These are phyloP conservation scores for Lemur catta DNA, from an alignment of 2,797 vertebrate genomes.

Conservation along the genomic window DNA sequence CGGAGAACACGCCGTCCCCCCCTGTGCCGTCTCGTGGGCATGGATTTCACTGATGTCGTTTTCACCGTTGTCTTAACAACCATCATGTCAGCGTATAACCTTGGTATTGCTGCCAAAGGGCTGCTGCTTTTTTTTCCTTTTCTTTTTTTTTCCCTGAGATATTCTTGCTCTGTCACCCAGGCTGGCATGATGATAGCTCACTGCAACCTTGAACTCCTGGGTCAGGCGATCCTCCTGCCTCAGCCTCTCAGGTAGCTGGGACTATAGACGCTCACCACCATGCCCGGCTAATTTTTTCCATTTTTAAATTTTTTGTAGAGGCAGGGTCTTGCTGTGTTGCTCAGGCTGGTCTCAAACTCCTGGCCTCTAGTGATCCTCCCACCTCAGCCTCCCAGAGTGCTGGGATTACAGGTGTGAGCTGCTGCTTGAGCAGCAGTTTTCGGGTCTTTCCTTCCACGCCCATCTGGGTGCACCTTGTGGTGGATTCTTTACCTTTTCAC, in stretches of 20 bases:
- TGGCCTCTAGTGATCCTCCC: no score
- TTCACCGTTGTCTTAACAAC: fast-evolving
- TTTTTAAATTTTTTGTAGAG: no score
- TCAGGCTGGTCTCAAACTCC: no score
- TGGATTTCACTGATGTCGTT: no score
- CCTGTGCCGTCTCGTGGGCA: fast-evolving
- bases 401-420: no score
- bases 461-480: fast-evolving
- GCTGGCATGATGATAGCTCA: no score
- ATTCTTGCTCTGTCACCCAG: background rate
- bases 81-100: fast-evolving
- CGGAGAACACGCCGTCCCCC: background rate
- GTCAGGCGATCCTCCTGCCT: background rate
- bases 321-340: no score
- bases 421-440: background rate
- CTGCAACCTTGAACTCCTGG: background rate
- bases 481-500: background rate
- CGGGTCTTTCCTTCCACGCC: background rate
- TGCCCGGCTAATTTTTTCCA: no score
- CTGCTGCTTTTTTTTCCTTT: background rate
- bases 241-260: no score
- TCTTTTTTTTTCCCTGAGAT: no score
- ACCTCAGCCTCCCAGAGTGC: no score
- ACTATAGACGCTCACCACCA: no score
- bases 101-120: background rate